Percentiles rank a stretch among this genome's conserved stretches.
Conservation (phyloP, 2,113 vertebrate species). For the Poecile atricapillus region DNA sequence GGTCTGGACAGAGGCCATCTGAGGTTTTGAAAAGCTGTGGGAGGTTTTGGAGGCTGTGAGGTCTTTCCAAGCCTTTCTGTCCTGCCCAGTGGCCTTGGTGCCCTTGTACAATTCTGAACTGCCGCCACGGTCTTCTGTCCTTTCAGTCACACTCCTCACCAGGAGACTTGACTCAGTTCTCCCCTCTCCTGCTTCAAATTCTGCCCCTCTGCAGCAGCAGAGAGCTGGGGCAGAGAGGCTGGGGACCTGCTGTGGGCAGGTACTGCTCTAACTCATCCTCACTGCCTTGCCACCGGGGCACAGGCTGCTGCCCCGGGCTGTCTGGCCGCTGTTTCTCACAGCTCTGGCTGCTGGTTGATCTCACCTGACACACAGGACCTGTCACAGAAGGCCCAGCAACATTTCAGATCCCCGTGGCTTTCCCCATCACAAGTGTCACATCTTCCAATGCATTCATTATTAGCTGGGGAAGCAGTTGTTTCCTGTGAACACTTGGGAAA, state of each 20-base stretch:
- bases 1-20: background rate
- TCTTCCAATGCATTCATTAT: background rate
- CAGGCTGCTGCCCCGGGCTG: background rate
- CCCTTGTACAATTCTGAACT: background rate
- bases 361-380: accelerated
- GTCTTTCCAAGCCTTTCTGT: background rate
- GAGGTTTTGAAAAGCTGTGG: background rate
- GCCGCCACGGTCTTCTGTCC: background rate
- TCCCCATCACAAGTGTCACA: accelerated
- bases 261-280: background rate
- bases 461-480: background rate
- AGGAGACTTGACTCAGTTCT: background rate
- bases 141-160: background rate
- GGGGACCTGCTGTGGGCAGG: background rate
- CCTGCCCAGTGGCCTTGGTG: background rate
- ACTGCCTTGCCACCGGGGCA: background rate
- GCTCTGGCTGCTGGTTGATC: background rate
- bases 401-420: background rate
- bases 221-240: background rate
- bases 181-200: background rate
- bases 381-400: background rate
- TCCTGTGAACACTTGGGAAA: background rate
- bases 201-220: background rate
- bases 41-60: background rate
- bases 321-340: background rate